Base-by-base conservation (phyloP, 2,113 vertebrate genomes). In the Hippocampus comes region DNA sequence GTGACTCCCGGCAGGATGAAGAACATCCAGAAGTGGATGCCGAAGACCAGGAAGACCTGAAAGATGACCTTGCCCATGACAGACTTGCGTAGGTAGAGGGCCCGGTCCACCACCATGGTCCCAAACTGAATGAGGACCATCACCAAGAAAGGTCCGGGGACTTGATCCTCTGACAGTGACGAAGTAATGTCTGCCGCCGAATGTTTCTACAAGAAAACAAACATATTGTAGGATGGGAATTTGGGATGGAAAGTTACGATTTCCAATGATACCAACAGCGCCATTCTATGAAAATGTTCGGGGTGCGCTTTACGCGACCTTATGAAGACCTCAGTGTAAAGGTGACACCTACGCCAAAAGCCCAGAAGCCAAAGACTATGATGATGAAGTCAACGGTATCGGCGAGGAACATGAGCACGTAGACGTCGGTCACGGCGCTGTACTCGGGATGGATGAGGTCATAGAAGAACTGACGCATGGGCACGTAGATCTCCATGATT, bases 11-110 rank as follows among this genome's bases (percentile, higher is more conserved):
- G 97, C 67, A 99, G 91, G 88, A 99, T 98, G 82, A 98, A 99
- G 90, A 99, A 99, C 97, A 99, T 99, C 97, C 97, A 99, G 89
- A 98, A 98, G 86, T 99, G 97, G 87, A 99, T 99, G 46, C 97
- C 97, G 0, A 99, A 98, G 73, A 99, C 96, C 25, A 99, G 93
- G 86, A 99, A 92, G 85, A 99, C 96, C 86, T 99, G 97, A 82
- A 99, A 99, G 77, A 98, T 93, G 73, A 97, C 95, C 74, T 99
- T 99, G 20, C 97, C 97, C 93, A 97, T 80, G 10, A 99, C 96
- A 0, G 97, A 97, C 88, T 99, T 99, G 72, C 94, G 92, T 82
- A 99, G 95, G 87, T 99, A 99, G 71, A 99, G 91, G 5, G 97
- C 97, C 70, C 97, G 91, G 85, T 99, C 97, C 83, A 99, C 96